phyloP scores from a whole-genome alignment of 64 coral and sea anemone genomes.

The Dendronephthya gigantea region DNA sequence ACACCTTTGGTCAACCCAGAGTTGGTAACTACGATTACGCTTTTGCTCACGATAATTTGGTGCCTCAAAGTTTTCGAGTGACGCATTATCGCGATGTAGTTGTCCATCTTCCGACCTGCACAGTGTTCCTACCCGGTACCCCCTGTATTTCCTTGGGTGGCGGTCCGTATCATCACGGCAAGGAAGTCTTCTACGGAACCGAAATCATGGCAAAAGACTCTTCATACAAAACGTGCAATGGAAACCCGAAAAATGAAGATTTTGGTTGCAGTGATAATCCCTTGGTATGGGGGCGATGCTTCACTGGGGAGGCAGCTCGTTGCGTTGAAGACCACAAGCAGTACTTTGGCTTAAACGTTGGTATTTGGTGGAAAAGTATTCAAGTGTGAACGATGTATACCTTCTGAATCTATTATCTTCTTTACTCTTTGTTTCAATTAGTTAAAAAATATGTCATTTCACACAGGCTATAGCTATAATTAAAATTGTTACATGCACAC shows the following conservation, averaged over 20 bases:
- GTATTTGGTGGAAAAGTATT: not conserved
- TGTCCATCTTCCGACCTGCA: constrained; percentile 29
- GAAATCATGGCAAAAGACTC: not conserved
- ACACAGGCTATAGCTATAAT: no score
- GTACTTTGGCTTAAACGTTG: constrained; percentile 34
- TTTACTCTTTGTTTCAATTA: no score
- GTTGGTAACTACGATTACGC: constrained; percentile 52
- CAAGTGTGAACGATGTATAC: no score
- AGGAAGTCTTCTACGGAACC: constrained; percentile 32
- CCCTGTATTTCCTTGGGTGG: not conserved
- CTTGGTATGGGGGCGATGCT: not conserved
- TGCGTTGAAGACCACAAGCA: not conserved
- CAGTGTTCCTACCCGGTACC: not conserved
- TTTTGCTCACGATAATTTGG: constrained; percentile 42
- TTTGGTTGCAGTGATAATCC: constrained; percentile 16
- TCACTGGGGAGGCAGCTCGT: not conserved
- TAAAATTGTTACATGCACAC: no score
- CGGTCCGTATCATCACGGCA: constrained; percentile 48
- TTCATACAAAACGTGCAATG: constrained; percentile 47
- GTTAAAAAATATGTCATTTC: no score
- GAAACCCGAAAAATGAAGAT: constrained; percentile 45
- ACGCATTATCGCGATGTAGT: constrained; percentile 43
- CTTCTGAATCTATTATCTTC: no score
- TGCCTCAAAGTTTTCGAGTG: constrained; percentile 47
- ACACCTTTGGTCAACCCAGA: constrained; percentile 62